Conservation (phyloP, 2,888 invertebrate genomes). For the Neria commutata region DNA sequence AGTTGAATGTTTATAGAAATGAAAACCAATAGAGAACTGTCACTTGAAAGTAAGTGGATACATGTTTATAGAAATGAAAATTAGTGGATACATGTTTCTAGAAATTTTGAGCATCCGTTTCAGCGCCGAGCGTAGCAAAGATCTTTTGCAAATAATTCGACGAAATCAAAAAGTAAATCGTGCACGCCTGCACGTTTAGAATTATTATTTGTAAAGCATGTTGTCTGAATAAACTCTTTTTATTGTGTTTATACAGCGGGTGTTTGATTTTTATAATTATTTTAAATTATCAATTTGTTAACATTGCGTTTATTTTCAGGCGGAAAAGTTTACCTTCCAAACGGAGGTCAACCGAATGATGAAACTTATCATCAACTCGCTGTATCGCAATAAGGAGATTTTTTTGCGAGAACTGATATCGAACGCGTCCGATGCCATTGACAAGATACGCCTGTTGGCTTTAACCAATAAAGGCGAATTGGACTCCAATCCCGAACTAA, state of each 20-base stretch:
- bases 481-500: conserved; percentile 79
- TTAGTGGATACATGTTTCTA: no score
- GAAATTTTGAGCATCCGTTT: no score
- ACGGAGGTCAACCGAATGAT: conserved; percentile 99
- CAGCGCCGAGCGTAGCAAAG: no score
- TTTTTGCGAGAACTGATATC: conserved; percentile 98
- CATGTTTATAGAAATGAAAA: no score
- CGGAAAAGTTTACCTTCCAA: conserved; percentile 90
- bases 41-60: no score
- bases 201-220: not conserved
- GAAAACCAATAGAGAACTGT: no score
- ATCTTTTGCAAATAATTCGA: no score
- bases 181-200: conserved; percentile 4
- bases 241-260: no score
- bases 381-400: conserved; percentile 99
- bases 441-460: conserved; percentile 94
- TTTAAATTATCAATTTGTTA: no score
- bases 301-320: conserved; percentile 57
- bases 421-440: conserved; percentile 98
- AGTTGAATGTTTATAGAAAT: not conserved
- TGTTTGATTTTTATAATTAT: no score
- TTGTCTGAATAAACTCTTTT: conserved; percentile 5
- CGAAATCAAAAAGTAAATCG: not conserved
- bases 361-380: conserved; percentile 99
- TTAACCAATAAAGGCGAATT: conserved; percentile 85